Evolutionary conservation across 2,888 invertebrate genomes (phyloP).

Genomic region (Artemia sinica): DNA sequence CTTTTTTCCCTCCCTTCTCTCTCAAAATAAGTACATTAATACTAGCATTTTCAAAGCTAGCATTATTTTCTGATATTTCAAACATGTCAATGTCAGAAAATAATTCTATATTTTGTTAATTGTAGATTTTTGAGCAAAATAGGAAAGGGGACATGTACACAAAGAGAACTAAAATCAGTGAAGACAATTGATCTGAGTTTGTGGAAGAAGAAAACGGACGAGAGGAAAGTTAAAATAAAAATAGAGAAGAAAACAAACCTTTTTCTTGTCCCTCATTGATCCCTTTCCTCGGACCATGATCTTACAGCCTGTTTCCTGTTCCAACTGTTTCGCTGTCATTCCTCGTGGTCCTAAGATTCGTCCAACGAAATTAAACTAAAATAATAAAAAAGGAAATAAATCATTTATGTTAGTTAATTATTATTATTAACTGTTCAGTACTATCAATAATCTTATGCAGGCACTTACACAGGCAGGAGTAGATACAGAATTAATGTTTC

Average conservation of each 20-base stretch:
- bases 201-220: no score
- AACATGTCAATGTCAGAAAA: no score
- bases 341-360: conserved; percentile 97
- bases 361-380: conserved; percentile 99
- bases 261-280: conserved; percentile 98
- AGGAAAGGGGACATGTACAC: background rate
- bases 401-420: no score
- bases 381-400: conserved; percentile 29
- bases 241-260: conserved; percentile 47
- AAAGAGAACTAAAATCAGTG: background rate
- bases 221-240: background rate
- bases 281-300: conserved; percentile 99
- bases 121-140: conserved; percentile 16
- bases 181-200: no score
- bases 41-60: no score
- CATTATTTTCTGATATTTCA: no score
- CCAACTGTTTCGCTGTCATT: conserved; percentile 99
- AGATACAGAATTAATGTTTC: no score
- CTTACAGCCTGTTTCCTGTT: conserved; percentile 99
- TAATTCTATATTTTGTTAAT: background rate
- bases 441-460: no score
- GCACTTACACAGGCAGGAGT: no score
- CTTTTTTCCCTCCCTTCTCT: no score
- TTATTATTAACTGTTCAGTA: no score
- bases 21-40: no score